These are phyloP conservation scores for Xenops minutus DNA, from an alignment of 2,797 vertebrate genomes.

Conservation along the genomic window DNA sequence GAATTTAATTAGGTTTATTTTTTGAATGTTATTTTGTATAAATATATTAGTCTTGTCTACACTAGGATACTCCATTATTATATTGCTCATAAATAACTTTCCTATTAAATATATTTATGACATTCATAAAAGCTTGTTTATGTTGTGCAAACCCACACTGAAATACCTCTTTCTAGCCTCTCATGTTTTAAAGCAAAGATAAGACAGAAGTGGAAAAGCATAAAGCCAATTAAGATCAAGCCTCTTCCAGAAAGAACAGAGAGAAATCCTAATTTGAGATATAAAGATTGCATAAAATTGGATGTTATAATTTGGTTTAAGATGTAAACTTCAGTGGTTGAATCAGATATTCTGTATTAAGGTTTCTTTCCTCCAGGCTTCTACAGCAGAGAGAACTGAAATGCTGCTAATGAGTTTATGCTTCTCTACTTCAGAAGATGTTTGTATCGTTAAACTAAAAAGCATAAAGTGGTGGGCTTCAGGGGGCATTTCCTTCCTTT, in stretches of 20 bases:
- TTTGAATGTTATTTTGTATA: neutral
- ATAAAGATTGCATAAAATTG: neutral
- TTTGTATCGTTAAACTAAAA: conserved; percentile 3
- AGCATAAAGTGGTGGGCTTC: neutral
- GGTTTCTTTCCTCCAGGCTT: neutral
- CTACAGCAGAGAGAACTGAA: neutral
- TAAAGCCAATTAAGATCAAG: neutral
- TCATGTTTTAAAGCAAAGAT: neutral
- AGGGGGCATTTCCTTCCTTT: neutral
- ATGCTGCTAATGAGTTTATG: neutral
- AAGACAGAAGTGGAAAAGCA: neutral
- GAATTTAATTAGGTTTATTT: neutral
- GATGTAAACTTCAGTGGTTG: neutral
- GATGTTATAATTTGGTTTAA: neutral
- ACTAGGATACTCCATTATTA: neutral
- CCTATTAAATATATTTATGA: neutral
- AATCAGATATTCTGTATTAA: neutral
- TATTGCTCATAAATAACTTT: neutral
- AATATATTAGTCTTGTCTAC: neutral
- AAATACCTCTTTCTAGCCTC: neutral
- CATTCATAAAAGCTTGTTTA: neutral
- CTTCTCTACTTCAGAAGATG: neutral
- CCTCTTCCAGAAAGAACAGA: neutral
- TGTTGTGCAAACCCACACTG: neutral
- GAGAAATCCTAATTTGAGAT: neutral